Percentiles rank a stretch among this genome's conserved stretches.
phyloP scores from a whole-genome alignment of 2,113 vertebrate species.

The Puma concolor region DNA sequence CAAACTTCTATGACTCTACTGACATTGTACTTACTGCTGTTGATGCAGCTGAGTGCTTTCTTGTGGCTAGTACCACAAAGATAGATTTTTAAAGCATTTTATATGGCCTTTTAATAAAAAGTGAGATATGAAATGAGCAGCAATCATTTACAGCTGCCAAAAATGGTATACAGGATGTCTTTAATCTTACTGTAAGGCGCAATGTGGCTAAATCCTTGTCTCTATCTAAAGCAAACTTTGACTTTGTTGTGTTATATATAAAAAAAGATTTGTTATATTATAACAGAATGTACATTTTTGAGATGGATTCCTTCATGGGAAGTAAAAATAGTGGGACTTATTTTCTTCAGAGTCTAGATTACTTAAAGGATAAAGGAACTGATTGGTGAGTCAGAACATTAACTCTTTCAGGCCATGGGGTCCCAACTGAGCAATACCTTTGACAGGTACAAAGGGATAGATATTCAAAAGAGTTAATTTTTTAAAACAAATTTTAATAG shows the following conservation, averaged over 20 bases:
- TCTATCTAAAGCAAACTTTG: constrained; percentile 37
- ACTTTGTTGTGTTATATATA: not conserved
- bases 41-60: not conserved
- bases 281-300: constrained; percentile 5
- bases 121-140: not conserved
- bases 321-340: constrained; percentile 2
- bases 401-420: not conserved
- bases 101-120: constrained; percentile 41
- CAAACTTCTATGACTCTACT: not conserved
- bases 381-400: not conserved
- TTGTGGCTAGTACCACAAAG: not conserved
- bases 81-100: constrained; percentile 37
- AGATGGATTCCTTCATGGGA: constrained; percentile 1
- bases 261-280: not conserved
- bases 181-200: not conserved
- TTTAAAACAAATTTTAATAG: not conserved
- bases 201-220: not conserved
- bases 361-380: not conserved
- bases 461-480: not conserved
- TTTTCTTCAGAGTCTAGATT: not conserved
- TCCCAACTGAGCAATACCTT: not conserved
- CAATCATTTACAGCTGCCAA: not conserved
- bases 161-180: not conserved
- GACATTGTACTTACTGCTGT: not conserved
- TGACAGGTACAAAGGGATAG: not conserved